These are phyloP conservation scores for Pachypsylla venusta DNA, from an alignment of 1,140 invertebrate species.

Conservation along the genomic window DNA sequence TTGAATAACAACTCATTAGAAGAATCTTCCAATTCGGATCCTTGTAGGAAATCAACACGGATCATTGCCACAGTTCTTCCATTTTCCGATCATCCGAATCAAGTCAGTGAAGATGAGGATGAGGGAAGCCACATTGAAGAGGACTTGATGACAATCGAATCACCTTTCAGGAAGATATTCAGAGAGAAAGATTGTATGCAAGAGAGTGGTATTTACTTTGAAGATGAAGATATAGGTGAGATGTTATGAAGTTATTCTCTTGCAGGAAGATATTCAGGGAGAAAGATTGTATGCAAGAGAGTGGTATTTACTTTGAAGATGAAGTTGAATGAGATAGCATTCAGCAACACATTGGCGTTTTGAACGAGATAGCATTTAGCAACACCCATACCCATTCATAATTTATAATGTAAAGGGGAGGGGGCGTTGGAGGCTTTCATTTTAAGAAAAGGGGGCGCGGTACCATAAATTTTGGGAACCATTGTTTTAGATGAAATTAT, in stretches of 20 bases:
- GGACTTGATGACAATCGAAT: constrained; percentile 4
- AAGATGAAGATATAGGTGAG: constrained; percentile 13
- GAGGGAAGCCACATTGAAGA: constrained; percentile 12
- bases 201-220: constrained; percentile 35
- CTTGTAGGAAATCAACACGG: constrained; percentile 14
- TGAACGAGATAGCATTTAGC: too few species aligned
- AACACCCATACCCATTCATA: too few species aligned
- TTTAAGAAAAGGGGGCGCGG: too few species aligned
- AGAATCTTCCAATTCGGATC: not conserved
- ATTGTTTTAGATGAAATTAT: too few species aligned
- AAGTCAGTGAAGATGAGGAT: constrained; percentile 7
- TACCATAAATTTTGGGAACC: too few species aligned
- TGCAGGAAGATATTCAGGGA: constrained; percentile 17
- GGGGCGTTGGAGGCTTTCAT: too few species aligned
- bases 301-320: constrained; percentile 33
- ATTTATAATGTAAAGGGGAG: too few species aligned
- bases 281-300: constrained; percentile 31
- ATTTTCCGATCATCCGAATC: constrained; percentile 17
- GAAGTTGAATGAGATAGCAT: too few species aligned
- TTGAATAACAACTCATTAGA: not conserved
- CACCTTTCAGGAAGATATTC: constrained; percentile 15
- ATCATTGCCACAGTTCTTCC: constrained; percentile 26
- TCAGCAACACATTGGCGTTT: too few species aligned
- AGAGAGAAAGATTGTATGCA: constrained; percentile 27
- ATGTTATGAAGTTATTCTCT: not conserved